These are phyloP conservation scores for Pterocles burchelli DNA, from an alignment of 2,113 vertebrate genomes.

Conservation along the genomic window DNA sequence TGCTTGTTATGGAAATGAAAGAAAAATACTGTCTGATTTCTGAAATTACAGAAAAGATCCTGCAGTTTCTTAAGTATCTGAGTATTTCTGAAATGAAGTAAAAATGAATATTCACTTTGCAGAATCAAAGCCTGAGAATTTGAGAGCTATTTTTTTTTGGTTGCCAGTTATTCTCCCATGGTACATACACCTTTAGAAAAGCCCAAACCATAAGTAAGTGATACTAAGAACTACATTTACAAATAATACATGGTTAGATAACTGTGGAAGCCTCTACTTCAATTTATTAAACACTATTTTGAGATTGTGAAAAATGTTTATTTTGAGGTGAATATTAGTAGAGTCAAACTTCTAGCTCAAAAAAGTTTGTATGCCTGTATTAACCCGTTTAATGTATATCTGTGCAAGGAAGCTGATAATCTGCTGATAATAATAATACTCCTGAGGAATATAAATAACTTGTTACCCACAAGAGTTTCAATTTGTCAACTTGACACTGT, in stretches of 20 bases:
- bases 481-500: background rate
- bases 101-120: background rate
- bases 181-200: background rate
- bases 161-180: background rate
- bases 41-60: background rate
- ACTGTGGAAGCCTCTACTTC: background rate
- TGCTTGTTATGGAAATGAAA: background rate
- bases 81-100: background rate
- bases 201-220: background rate
- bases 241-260: background rate
- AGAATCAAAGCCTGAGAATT: background rate
- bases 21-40: background rate
- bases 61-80: background rate
- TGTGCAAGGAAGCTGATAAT: background rate
- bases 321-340: background rate
- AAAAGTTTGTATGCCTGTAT: background rate
- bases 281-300: background rate
- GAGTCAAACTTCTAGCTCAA: background rate
- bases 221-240: background rate
- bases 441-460: background rate
- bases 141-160: background rate
- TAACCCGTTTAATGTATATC: background rate
- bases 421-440: background rate
- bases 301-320: background rate
- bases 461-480: background rate